A percentile compares a stretch with the other conserved stretches of the same genome.
These are phyloP conservation scores for Caenorhabditis sp. DNA, from an alignment of 2,888 invertebrate genomes.

Conservation along the genomic window DNA sequence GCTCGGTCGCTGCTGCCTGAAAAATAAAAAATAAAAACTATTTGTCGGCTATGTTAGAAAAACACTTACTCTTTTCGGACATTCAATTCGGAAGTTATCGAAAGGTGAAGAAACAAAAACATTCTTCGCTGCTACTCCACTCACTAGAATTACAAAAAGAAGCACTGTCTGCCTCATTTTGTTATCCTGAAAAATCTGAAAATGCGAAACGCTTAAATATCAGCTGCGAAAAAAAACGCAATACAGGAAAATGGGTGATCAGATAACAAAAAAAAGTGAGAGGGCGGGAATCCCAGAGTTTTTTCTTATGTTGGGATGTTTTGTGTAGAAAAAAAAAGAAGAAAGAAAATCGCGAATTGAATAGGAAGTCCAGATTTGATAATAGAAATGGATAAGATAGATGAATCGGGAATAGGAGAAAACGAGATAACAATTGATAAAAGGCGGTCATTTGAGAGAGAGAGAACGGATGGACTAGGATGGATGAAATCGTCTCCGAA, in stretches of 20 bases:
- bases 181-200: neutral
- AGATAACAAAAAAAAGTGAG: neutral
- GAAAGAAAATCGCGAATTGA: neutral
- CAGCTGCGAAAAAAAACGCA: neutral
- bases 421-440: neutral
- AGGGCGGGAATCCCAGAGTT: neutral
- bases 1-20: slow-evolving; percentile 51
- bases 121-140: slow-evolving; percentile 43
- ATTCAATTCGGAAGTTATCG: slow-evolving; percentile 70
- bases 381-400: neutral
- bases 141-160: slow-evolving; percentile 15
- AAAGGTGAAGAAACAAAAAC: slow-evolving; percentile 67
- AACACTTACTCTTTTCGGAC: slow-evolving; percentile 62
- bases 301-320: neutral
- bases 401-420: neutral
- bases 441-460: neutral
- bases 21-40: neutral
- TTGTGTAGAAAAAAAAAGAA: neutral
- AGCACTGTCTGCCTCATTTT: slow-evolving; percentile 32
- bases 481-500: too few relatives aligned
- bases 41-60: slow-evolving; percentile 4
- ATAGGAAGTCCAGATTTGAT: slow-evolving; percentile 4
- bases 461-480: neutral
- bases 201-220: neutral
- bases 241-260: slow-evolving; percentile 3